phyloP scores from a whole-genome alignment of 2,113 vertebrate genomes.

The Osmerus eperlanus region DNA sequence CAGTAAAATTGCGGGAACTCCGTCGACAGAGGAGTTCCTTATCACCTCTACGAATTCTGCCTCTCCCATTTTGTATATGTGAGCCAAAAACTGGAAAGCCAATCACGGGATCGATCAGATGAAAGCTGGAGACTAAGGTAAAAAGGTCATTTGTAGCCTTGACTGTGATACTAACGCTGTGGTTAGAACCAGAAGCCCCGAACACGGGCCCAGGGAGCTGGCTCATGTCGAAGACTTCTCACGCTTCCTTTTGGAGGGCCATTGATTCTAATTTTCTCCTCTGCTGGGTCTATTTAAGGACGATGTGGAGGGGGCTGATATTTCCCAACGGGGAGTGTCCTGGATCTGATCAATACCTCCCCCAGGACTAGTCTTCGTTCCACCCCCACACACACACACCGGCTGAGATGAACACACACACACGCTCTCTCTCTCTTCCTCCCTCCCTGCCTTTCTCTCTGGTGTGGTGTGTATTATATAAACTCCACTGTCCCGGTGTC shows the following conservation, averaged over 20 bases:
- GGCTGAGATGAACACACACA: neutral
- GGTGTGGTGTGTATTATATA: neutral
- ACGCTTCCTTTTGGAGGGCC: constrained; percentile 25
- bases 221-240: constrained; percentile 26
- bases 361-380: constrained; percentile 11
- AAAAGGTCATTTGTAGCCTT: neutral
- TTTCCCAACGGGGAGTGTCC: constrained; percentile 25
- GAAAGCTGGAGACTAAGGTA: neutral
- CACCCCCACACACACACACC: neutral
- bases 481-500: constrained; percentile 12
- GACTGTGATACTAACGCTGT: neutral
- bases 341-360: constrained; percentile 36
- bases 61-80: neutral
- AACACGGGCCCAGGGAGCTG: neutral
- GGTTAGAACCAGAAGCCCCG: neutral
- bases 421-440: neutral
- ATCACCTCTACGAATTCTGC: neutral
- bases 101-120: neutral
- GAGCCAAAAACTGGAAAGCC: neutral
- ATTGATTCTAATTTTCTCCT: constrained; percentile 50
- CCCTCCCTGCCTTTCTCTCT: neutral
- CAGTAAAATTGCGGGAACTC: constrained; percentile 11
- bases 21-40: constrained; percentile 11
- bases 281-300: constrained; percentile 19
- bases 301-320: neutral